Evolutionary conservation across 1,140 invertebrate species (phyloP).

Genomic region (Drosophila rufa): DNA sequence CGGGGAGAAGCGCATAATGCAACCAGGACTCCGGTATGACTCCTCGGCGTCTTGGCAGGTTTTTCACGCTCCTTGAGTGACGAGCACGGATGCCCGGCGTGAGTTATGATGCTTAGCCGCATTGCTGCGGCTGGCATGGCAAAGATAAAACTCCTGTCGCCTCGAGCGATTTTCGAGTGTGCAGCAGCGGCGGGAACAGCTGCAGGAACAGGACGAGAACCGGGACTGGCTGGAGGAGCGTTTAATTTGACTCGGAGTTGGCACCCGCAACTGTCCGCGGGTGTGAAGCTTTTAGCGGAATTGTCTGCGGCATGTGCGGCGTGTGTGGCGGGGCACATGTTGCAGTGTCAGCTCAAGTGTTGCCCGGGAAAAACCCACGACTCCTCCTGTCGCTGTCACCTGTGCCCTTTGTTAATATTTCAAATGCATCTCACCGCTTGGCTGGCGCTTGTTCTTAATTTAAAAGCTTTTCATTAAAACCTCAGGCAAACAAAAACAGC

Average conservation of each 20-base stretch:
- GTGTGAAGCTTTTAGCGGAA: slow-evolving; percentile 76
- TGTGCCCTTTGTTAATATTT: slow-evolving; percentile 78
- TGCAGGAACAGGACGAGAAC: neutral
- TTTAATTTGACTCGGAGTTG: slow-evolving; percentile 69
- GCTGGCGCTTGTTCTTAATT: slow-evolving; percentile 43
- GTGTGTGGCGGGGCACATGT: slow-evolving; percentile 54
- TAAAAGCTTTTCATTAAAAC: slow-evolving; percentile 57
- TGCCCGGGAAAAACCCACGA: slow-evolving; percentile 11
- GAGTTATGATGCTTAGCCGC: slow-evolving; percentile 80
- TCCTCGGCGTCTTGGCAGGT: slow-evolving; percentile 66
- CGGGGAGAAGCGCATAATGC: slow-evolving; percentile 72
- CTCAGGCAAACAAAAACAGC: slow-evolving; percentile 25
- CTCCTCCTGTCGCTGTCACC: slow-evolving; percentile 39
- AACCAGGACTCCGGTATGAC: slow-evolving; percentile 43
- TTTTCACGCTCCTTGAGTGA: slow-evolving; percentile 76
- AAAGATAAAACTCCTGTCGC: slow-evolving; percentile 61
- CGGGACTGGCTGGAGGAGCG: slow-evolving; percentile 24
- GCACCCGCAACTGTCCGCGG: slow-evolving; percentile 54
- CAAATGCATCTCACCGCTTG: slow-evolving; percentile 62
- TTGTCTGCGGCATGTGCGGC: slow-evolving; percentile 65
- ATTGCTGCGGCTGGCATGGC: slow-evolving; percentile 50
- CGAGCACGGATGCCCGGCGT: slow-evolving; percentile 55
- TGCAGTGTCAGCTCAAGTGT: slow-evolving; percentile 77
- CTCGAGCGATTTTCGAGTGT: slow-evolving; percentile 55
- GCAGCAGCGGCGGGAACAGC: slow-evolving; percentile 20